Evolutionary conservation across 2,888 invertebrate species (phyloP).

Genomic region (Nomada fabriciana): DNA sequence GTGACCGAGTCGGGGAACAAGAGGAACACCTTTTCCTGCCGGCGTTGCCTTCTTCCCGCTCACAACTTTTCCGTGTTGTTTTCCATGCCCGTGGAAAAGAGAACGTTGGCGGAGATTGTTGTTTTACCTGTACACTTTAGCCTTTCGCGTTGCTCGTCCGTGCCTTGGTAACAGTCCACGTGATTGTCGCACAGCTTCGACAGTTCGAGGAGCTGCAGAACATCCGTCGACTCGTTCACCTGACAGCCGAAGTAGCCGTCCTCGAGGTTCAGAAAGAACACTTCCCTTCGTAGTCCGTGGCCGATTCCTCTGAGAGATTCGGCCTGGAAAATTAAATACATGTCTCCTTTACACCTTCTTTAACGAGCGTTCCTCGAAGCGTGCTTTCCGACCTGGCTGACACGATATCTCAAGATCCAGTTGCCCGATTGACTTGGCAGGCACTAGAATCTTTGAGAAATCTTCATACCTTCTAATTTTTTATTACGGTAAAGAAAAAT

Average conservation of each 20-base stretch:
- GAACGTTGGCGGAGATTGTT: conserved; percentile 8
- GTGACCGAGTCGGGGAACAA: conserved; percentile 25
- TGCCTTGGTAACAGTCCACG: conserved; percentile 95
- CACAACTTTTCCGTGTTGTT: neutral
- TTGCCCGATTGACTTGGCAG: no score
- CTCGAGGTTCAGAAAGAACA: conserved; percentile 98
- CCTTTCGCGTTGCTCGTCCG: conserved; percentile 95
- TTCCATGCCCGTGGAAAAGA: neutral
- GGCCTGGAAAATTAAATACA: conserved; percentile 84
- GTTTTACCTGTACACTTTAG: conserved; percentile 96
- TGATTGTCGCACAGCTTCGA: conserved; percentile 97
- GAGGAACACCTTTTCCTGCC: conserved; percentile 4
- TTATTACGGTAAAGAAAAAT: no score
- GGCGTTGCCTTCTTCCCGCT: neutral
- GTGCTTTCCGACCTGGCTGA: no score
- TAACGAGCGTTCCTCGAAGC: no score
- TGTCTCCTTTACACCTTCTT: no score
- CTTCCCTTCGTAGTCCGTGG: conserved; percentile 94
- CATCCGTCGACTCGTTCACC: conserved; percentile 97
- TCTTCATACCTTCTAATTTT: no score
- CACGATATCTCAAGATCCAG: no score
- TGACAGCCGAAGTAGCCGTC: conserved; percentile 99
- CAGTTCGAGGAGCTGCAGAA: conserved; percentile 97
- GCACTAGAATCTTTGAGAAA: no score
- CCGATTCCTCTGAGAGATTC: conserved; percentile 93